A percentile compares a stretch with the other conserved stretches of the same genome.
phyloP scores from a whole-genome alignment of 2,797 vertebrate genomes.

The Euphonia xanthogaster region DNA sequence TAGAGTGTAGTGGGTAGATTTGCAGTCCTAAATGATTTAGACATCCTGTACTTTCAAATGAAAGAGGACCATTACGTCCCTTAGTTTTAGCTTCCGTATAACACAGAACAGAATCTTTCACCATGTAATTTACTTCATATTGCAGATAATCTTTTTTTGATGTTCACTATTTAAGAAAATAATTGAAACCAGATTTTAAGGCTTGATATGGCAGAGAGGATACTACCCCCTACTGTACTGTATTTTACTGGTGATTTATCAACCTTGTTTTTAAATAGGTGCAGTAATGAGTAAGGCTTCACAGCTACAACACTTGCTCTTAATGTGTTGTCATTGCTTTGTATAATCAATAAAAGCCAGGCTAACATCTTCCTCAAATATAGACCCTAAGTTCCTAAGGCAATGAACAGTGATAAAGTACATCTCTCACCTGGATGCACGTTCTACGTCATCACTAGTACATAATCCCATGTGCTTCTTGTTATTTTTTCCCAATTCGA shows the following conservation, averaged over 20 bases:
- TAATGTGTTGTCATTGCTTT: neutral
- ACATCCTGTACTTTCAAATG: neutral
- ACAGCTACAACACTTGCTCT: neutral
- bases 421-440: neutral
- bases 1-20: neutral
- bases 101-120: neutral
- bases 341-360: neutral
- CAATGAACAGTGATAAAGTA: neutral
- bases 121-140: neutral
- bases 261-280: neutral
- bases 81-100: neutral
- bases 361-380: neutral
- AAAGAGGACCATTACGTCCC: neutral
- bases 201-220: neutral
- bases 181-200: neutral
- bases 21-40: neutral
- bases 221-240: neutral
- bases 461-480: neutral
- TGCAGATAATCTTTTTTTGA: neutral
- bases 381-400: neutral
- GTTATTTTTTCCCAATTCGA: neutral
- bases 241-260: neutral
- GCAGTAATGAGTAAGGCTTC: neutral
- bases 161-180: neutral
- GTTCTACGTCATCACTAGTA: neutral